These are phyloP conservation scores for Zeugodacus cucurbitae DNA, from an alignment of 1,140 invertebrate species.

Conservation along the genomic window DNA sequence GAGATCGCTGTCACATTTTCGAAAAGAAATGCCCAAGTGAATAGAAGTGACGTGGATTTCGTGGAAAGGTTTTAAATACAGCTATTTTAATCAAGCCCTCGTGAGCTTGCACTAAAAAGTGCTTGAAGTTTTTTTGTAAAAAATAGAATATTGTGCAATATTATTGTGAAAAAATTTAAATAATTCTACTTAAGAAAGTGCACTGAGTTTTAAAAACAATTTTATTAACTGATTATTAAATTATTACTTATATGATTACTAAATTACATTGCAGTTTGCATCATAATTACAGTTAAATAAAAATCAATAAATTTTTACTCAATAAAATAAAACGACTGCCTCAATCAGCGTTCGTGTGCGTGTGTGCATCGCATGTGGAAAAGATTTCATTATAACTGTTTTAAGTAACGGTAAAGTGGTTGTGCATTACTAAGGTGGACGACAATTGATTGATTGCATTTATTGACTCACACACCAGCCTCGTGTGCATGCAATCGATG, in stretches of 20 bases:
- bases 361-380: neutral
- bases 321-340: too few species aligned
- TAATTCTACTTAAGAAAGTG: too few species aligned
- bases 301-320: too few species aligned
- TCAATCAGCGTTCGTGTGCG: too few species aligned
- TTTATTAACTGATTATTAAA: too few species aligned
- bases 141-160: neutral
- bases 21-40: neutral
- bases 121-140: neutral
- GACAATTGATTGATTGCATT: neutral
- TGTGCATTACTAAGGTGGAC: neutral
- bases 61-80: too few species aligned
- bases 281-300: too few species aligned
- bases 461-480: neutral
- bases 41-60: neutral
- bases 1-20: neutral
- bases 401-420: neutral
- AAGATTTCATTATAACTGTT: neutral
- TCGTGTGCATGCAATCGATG: neutral
- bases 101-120: neutral
- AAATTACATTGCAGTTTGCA: too few species aligned
- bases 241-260: too few species aligned
- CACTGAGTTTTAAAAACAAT: too few species aligned
- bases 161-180: neutral
- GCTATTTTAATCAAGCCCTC: too few species aligned